Base-by-base conservation (phyloP, 2,888 invertebrate species). In the Lathronympha strigana region DNA sequence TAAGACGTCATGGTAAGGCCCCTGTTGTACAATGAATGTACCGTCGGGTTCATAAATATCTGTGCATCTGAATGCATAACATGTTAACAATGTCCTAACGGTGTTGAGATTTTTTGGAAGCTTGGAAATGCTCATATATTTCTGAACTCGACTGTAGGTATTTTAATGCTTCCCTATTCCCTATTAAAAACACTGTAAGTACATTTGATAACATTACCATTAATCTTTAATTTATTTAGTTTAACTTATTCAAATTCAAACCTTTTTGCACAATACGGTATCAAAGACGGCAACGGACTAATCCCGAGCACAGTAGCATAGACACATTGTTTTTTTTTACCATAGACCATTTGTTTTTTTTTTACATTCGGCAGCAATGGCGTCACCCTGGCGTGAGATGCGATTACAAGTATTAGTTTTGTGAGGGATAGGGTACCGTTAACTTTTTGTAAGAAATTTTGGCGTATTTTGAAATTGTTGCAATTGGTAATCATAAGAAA, bases 261-360 rank as follows among this genome's bases (percentile, higher is more conserved):
- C 19, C 53, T 31, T 43, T n/a, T 63, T 63, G 57, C 50, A 57
- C 63, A 63, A 63, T 43, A 21, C 25, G 8, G 11, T 25, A 40
- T 13, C n/a, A 8, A 38, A 49, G 28, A 13, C 55, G 21, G 11
- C 13, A 61, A 50, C 50, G 15, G n/a, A 11, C 31, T 61, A 31
- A 62, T 62, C 40, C 55, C 33, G 36, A 64, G 58, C 57, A 63
- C 63, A 58, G 63, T 51, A 64, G 63, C 63, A 63, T 63, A 50
- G 43, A 51, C 43, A 19, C 36, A 36, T 58, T 64, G 63, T 43
- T 58, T 64, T 64, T 62, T 61, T 36, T 68, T 50, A 38, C 53
- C 53, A 62, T 68, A 68, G 67, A 67, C 45, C 9, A 45, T 47
- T 47, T 47, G 45, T 17, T 43, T 43, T 47, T 47, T 47, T 47